Evolutionary conservation across 2,113 vertebrate genomes (phyloP), one percentile per base, ranked within the genome.

Genomic region (Polyodon spathula): DNA sequence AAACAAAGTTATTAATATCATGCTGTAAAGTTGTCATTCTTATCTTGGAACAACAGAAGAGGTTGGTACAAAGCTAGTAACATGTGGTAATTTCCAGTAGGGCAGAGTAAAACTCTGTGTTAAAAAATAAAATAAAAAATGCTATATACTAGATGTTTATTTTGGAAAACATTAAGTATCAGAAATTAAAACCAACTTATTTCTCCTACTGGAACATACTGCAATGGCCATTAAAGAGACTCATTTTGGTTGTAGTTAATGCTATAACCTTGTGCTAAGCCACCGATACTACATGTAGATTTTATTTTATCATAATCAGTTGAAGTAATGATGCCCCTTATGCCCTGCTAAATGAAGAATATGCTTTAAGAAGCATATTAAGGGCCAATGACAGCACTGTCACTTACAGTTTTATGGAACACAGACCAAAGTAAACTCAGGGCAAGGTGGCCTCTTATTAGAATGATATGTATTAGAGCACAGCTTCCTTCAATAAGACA

Each of bases 401-500:
- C 67, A 60, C 67, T 77, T 71, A 52, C 63, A 64, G 63, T 62
- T 71, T 69, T 74, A 59, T 57, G 60, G 63, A 76, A 71, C 0
- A 9, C 60, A 39, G 56, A 71, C 76, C 69, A 74, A 73, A 85
- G 71, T 63, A 79, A 75, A 67, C 56, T 56, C 0, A 58, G 66
- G 74, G 62, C 0, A n/a, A 63, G 54, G 56, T 73, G 74, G 60
- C 64, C 40, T 53, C 70, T 63, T 5, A 1, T 63, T 14, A 69
- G 68, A 82, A 72, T 56, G 66, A 70, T 84, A 81, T 80, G 83
- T 90, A 88, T 86, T 85, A 81, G 78, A 86, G 88, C 83, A 83
- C 83, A 75, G 80, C 87, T 90, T 88, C 79, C 87, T 94, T 93
- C 89, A 92, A 88, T 80, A 93, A 94, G 93, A 98, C 87, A 93